Base-by-base conservation (phyloP, 2,797 vertebrate species). In the Adelosebastes latens region DNA sequence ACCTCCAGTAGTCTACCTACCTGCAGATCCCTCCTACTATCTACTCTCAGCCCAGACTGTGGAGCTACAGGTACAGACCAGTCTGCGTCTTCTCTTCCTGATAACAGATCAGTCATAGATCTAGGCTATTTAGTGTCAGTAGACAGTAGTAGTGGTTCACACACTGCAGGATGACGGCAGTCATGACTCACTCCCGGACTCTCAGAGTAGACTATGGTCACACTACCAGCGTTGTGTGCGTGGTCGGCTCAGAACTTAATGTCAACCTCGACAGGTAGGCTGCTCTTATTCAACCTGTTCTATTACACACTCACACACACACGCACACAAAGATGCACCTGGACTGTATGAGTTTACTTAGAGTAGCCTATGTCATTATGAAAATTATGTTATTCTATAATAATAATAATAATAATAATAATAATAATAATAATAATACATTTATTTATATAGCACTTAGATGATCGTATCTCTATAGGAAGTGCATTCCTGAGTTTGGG, bases 181-280 rank as follows among this genome's bases (percentile, higher is more conserved):
- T 58, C 88, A 97, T 96, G 97, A 80, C 20, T 6, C 84, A 78
- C 13, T 81, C 81, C 1, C 94, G 97, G 84, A 98, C 97, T 0
- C 92, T 98, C 55, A 94, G 97, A 59, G 82, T 98, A 67, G 95
- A 96, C 64, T 94, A 85, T 20, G 95, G 90, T 7, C 93, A 88
- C 83, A 89, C 93, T 25, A 90, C 94, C 2, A 85, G 89, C 16
- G 94, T 95, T 0, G 29, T 97, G 14, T 97, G 91, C 16, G 96
- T 97, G 82, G 89, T 97, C 60, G 97, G 96, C 72, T 96, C 96
- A 29, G 82, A 76, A 29, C 89, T 97, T 24, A 86, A 80, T n/a
- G 86, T 96, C 0, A 94, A 96, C n/a, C 72, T 97, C 71, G 91
- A 88, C 63, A 96, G 96, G 97, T 97, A 94, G 87, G 95, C 18